These are phyloP conservation scores for Rhinolophus ferrumequinum DNA, from an alignment of 2,113 vertebrate species.

Conservation along the genomic window DNA sequence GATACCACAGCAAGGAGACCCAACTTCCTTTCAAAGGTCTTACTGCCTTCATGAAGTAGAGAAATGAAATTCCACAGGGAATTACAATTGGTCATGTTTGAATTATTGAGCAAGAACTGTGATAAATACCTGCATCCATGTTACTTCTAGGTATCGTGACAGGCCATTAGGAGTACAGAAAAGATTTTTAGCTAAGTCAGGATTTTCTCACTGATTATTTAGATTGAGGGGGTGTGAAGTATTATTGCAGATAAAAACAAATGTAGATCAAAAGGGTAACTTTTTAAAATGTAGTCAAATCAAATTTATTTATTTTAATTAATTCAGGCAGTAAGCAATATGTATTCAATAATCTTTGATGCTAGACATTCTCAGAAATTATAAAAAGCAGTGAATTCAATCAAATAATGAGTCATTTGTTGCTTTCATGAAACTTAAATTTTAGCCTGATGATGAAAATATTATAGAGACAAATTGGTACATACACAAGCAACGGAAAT, in stretches of 20 bases:
- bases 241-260: neutral
- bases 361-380: neutral
- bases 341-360: neutral
- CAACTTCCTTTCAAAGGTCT: neutral
- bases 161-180: neutral
- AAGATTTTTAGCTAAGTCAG: neutral
- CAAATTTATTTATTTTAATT: constrained; percentile 24
- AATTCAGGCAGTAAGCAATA: neutral
- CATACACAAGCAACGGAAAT: neutral
- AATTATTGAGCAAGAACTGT: constrained; percentile 12
- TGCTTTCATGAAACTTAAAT: constrained; percentile 24
- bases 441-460: neutral
- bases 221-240: neutral
- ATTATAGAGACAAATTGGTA: neutral
- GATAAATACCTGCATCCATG: neutral
- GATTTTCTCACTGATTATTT: constrained; percentile 21
- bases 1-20: neutral
- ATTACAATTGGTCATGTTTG: neutral
- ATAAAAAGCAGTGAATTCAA: constrained; percentile 5
- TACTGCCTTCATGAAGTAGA: neutral
- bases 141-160: neutral
- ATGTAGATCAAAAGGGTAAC: neutral
- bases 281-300: neutral
- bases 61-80: neutral
- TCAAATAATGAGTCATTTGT: neutral